These are phyloP conservation scores for Atherinomorus stipes DNA, from an alignment of 2,113 vertebrate species.

Conservation along the genomic window DNA sequence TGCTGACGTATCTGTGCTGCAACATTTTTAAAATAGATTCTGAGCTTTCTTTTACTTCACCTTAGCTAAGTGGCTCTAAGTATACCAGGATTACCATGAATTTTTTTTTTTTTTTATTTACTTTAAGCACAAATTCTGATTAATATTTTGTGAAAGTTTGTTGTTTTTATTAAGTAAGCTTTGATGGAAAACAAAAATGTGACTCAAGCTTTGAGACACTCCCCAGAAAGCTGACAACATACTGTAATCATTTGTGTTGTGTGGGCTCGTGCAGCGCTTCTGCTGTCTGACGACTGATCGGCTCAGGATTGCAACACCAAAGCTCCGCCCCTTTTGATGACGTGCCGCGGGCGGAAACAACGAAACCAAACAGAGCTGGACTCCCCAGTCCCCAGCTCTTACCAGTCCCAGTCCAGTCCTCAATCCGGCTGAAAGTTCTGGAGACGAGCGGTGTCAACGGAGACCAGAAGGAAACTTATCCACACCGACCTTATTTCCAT, in stretches of 20 bases:
- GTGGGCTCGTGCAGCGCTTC: background rate
- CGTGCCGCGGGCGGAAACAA: slow-evolving; percentile 47
- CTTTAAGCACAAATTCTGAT: too few species aligned
- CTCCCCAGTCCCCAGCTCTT: too few species aligned
- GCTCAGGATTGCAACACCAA: slow-evolving; percentile 67
- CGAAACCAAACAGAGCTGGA: slow-evolving; percentile 39
- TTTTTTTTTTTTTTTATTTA: too few species aligned
- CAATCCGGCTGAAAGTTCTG: slow-evolving; percentile 38
- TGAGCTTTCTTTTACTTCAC: too few species aligned
- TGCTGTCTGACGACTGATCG: slow-evolving; percentile 55
- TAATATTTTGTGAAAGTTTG: too few species aligned
- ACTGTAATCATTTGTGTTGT: background rate
- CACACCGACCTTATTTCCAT: background rate
- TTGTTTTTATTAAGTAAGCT: too few species aligned
- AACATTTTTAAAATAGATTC: too few species aligned
- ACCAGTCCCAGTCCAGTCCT: background rate
- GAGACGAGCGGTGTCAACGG: background rate
- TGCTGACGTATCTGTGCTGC: too few species aligned
- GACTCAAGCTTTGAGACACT: background rate
- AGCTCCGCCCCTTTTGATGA: slow-evolving; percentile 59
- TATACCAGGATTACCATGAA: too few species aligned
- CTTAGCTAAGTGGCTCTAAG: too few species aligned
- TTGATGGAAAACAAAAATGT: too few species aligned
- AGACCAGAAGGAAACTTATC: background rate
- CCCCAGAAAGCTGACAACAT: too few species aligned